Evolutionary conservation across 2,888 invertebrate genomes (phyloP).

Genomic region (Agapostemon virescens): DNA sequence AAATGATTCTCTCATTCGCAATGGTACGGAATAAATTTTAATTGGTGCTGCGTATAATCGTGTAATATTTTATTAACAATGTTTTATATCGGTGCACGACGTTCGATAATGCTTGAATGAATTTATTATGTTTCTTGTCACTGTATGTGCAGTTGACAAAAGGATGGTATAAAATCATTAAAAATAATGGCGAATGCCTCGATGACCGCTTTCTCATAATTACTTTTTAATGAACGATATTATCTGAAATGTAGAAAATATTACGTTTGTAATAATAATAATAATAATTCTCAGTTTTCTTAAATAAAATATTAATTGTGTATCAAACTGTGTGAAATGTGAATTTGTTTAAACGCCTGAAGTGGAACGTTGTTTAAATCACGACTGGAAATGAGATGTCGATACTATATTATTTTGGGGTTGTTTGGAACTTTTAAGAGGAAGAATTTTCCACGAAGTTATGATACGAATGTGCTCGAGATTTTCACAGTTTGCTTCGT

Average conservation of each 20-base stretch:
- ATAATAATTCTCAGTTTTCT: not conserved
- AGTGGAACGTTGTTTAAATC: not conserved
- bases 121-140: no score
- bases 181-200: not conserved
- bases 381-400: not conserved
- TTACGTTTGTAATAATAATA: no score
- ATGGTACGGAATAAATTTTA: no score
- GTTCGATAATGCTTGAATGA: no score
- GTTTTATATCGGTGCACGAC: no score
- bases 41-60: no score
- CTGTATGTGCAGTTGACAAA: no score
- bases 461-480: constrained; percentile 13
- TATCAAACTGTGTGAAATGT: not conserved
- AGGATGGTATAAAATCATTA: no score
- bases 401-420: not conserved
- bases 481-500: constrained; percentile 27
- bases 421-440: constrained; percentile 1
- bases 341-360: not conserved
- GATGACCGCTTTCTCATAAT: no score
- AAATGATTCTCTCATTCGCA: no score
- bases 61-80: no score
- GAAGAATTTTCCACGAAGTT: constrained; percentile 10
- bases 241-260: not conserved
- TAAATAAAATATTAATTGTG: not conserved
- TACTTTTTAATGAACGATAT: not conserved